Base-by-base conservation (phyloP, 2,113 vertebrate species). In the Cololabis saira region DNA sequence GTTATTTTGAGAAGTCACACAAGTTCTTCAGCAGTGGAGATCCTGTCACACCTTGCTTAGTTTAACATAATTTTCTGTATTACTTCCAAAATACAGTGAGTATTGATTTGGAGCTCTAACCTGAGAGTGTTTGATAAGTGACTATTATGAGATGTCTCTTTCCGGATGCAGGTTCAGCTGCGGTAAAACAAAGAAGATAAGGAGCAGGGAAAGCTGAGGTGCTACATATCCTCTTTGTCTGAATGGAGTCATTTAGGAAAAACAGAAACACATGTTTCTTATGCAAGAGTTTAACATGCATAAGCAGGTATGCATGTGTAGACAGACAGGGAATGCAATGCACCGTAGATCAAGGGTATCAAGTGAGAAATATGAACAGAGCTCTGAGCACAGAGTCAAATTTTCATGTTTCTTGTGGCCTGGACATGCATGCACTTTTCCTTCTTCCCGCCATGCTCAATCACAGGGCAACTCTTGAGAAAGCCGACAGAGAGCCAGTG, bases 401-500 rank as follows among this genome's bases (percentile, higher is more conserved):
- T 78, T 80, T 89, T 70, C 67, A 60, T 89, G 84, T 91, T 90
- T 83, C 82, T 73, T 74, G 69, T 71, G 68, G 77, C 81, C 74
- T 9, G 33, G 80, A 80, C 80, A 71, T 63, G 67, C 73, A 55
- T 54, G 9, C 68, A 44, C 74, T 51, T 43, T 37, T 53, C 60
- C 37, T 48, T 54, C 56, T 53, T 40, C 64, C 75, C 74, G 79
- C 71, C 76, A 74, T 33, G 44, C 76, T 87, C 82, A 87, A 86
- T 90, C 84, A 85, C 79, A 67, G 66, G 68, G 65, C 48, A 43
- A 50, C 69, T 83, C 74, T 67, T 30, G 63, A 78, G 71, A 53
- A 80, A 84, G 78, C 87, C 84, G 83, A 84, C 84, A 76, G 76
- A 58, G 68, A 81, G 60, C 74, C 61, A n/a, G 52, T 57, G n/a